Base-by-base conservation (phyloP, 2,797 vertebrate genomes). In the Pipistrellus nathusii region DNA sequence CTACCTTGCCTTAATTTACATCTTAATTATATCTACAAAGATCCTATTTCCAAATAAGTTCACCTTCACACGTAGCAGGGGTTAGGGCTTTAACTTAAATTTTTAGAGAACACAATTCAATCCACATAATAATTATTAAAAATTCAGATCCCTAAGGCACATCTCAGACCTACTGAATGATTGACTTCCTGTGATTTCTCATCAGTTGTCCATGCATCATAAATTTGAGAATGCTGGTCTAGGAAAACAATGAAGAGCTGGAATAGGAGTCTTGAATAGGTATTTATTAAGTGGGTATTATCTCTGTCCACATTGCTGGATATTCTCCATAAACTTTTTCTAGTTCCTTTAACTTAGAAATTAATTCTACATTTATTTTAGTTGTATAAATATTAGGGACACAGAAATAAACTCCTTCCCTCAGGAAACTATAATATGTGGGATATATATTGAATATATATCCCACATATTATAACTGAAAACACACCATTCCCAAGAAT, bases 241-340 rank as follows among this genome's bases (percentile, higher is more conserved):
- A 88, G 69, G 23, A 82, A 85, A 85, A 85, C 17, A 68, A 10
- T 32, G 20, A 62, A 72, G 30, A 38, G 2, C n/a, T 80, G 68
- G 9, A 17, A 59, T 10, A 57, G 17, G 55, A 77, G 32, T 48
- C 5, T 93, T 77, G 18, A 80, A 71, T 8, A 91, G 18, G 68
- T n/a, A 88, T n/a, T 90, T 92, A 21, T 80, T 75, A 68, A 91
- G 48, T 57, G 17, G 64, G 23, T 77, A 85, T n/a, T 46, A 76
- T 57, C 6, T 80, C 23, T 59, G 35, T 17, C 32, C 25, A 72
- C 10, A 25, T 41, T 72, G 38, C 17, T 69, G 53, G 23, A 78
- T 55, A 8, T 35, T 94, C 87, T 85, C 14, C 59, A 53, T 72
- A 69, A 75, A 75, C 25, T 71, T 89, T 59, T 3, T 13, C 14